phyloP scores from a whole-genome alignment of 2,797 vertebrate species.

The Megalops cyprinoides region DNA sequence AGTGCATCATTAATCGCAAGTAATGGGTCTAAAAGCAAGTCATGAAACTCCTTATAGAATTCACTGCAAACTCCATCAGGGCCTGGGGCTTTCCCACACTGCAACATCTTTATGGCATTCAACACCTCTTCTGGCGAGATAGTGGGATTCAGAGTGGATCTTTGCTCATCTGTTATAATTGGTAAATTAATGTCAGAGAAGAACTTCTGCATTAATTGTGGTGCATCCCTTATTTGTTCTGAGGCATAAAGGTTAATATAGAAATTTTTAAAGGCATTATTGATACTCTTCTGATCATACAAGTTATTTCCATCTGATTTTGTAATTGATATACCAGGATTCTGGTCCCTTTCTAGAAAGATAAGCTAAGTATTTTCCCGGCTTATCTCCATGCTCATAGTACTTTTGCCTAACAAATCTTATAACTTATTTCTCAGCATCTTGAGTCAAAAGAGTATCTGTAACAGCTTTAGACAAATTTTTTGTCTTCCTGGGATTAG shows the following conservation, averaged over 20 bases:
- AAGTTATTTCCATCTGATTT: not conserved
- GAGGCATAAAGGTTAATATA: not conserved
- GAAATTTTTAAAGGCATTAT: not conserved
- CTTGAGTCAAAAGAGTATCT: not conserved
- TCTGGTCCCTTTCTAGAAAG: no score
- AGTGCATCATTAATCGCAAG: conserved; percentile 15
- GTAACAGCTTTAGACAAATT: no score
- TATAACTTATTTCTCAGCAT: not conserved
- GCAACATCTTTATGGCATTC: not conserved
- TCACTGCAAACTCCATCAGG: conserved; percentile 12
- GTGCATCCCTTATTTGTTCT: not conserved
- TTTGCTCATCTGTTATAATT: not conserved
- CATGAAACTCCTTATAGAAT: conserved; percentile 2
- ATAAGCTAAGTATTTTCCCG: no score
- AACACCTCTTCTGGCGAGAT: not conserved
- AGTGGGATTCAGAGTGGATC: not conserved
- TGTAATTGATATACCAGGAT: no score
- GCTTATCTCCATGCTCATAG: no score
- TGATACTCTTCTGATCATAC: not conserved
- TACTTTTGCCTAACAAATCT: no score
- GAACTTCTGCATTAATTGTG: not conserved
- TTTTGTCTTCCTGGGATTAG: no score
- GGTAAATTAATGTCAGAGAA: conserved; percentile 5
- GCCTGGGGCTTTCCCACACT: not conserved
- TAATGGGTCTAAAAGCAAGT: not conserved